Conservation (phyloP, 1,140 invertebrate species). For the Parasteatoda tepidariorum region DNA sequence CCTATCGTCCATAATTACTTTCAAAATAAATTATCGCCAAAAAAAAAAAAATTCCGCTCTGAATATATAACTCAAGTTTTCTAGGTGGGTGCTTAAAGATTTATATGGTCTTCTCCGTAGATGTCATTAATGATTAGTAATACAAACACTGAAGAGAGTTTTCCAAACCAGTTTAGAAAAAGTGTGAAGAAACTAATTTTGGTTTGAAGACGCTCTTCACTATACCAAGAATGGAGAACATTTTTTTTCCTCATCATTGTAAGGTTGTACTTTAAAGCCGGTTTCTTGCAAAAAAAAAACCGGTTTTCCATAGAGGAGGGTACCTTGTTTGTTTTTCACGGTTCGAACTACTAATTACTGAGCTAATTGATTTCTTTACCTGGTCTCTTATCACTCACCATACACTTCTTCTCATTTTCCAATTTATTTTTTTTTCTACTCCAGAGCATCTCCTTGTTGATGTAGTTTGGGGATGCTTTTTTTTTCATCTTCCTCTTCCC, state of each 20-base stretch:
- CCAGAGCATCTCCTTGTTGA: not conserved
- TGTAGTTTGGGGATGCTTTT: not conserved
- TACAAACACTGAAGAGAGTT: conserved; percentile 38
- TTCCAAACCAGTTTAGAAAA: conserved; percentile 27
- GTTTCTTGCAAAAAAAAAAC: no score
- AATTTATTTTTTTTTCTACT: not conserved
- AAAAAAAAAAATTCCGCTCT: conserved; percentile 1
- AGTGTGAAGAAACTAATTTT: conserved; percentile 48
- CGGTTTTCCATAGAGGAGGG: not conserved
- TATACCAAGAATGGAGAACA: not conserved
- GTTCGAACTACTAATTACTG: conserved; percentile 54
- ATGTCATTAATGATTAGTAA: conserved; percentile 55
- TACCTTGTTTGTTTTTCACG: conserved; percentile 52
- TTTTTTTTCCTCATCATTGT: conserved; percentile 1
- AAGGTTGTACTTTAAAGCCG: not conserved
- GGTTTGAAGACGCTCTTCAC: conserved; percentile 6
- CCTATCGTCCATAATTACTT: conserved; percentile 35
- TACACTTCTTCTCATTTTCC: conserved; percentile 17
- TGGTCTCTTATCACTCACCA: conserved; percentile 40
- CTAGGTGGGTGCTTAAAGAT: conserved; percentile 36
- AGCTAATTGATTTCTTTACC: conserved; percentile 58
- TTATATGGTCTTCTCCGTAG: conserved; percentile 14
- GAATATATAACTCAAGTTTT: not conserved
- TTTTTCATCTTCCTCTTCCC: not conserved
- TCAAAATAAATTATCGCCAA: conserved; percentile 32